phyloP scores from a whole-genome alignment of 2,113 vertebrate genomes.

The Myrmecobius fasciatus region DNA sequence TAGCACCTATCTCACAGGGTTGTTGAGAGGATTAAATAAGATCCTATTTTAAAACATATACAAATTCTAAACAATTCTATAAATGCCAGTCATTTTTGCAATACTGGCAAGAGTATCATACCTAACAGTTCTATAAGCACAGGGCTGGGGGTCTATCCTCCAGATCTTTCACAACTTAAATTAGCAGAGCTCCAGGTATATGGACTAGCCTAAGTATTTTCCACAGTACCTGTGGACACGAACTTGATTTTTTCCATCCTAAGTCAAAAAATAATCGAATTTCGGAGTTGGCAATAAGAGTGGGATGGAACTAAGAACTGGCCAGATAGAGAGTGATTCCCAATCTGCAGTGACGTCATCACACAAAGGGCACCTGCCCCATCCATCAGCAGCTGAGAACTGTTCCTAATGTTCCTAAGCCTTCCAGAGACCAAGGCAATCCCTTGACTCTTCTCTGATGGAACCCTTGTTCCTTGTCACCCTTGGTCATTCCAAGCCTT shows the following conservation, averaged over 20 bases:
- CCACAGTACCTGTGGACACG: too few species aligned
- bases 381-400: not conserved
- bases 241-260: too few species aligned
- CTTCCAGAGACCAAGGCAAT: not conserved
- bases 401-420: not conserved
- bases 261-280: not conserved
- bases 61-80: not conserved
- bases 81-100: not conserved
- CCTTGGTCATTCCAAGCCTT: not conserved
- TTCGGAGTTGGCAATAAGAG: not conserved
- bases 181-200: too few species aligned
- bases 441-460: not conserved
- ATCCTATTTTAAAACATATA: not conserved
- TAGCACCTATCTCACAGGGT: not conserved
- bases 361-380: not conserved
- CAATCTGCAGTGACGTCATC: not conserved
- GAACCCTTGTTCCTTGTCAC: not conserved
- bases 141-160: too few species aligned
- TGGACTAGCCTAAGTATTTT: too few species aligned
- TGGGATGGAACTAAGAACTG: not conserved
- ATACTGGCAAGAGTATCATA: too few species aligned
- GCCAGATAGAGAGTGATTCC: not conserved
- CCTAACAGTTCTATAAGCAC: too few species aligned
- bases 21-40: not conserved
- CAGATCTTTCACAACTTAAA: too few species aligned